These are phyloP conservation scores for Porphyrio hochstetteri DNA, from an alignment of 2,113 vertebrate species.

Conservation along the genomic window DNA sequence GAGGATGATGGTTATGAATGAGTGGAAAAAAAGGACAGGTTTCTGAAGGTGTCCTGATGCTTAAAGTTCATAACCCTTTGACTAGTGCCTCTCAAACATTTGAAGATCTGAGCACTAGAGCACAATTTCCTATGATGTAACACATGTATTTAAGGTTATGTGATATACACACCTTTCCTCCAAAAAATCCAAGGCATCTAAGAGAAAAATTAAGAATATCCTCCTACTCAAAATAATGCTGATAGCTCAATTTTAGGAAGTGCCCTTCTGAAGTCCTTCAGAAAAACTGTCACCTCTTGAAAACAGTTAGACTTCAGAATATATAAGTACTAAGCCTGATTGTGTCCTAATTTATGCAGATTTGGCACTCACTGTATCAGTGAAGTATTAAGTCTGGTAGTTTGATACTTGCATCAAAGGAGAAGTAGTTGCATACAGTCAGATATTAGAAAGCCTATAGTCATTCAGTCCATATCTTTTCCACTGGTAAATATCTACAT, in stretches of 20 bases:
- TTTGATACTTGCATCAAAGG: background rate
- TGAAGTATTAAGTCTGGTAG: background rate
- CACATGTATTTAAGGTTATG: background rate
- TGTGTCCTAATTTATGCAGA: background rate
- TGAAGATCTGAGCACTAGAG: background rate
- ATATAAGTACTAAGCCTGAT: background rate
- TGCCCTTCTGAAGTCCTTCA: background rate
- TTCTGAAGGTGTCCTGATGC: background rate
- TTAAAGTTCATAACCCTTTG: background rate
- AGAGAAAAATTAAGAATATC: background rate
- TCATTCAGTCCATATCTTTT: background rate
- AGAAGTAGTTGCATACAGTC: background rate
- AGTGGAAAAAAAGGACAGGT: background rate
- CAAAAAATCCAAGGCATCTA: background rate
- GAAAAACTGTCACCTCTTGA: background rate
- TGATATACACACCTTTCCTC: background rate
- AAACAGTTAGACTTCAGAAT: background rate
- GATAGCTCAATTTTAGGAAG: background rate
- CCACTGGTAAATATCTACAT: background rate
- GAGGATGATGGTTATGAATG: background rate
- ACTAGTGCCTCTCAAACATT: accelerated
- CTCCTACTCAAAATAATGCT: background rate
- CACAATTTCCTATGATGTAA: background rate
- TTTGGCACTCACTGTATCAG: background rate
- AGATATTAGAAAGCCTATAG: background rate